Base-by-base conservation (phyloP, 2,797 vertebrate genomes). In the Silurus aristotelis region DNA sequence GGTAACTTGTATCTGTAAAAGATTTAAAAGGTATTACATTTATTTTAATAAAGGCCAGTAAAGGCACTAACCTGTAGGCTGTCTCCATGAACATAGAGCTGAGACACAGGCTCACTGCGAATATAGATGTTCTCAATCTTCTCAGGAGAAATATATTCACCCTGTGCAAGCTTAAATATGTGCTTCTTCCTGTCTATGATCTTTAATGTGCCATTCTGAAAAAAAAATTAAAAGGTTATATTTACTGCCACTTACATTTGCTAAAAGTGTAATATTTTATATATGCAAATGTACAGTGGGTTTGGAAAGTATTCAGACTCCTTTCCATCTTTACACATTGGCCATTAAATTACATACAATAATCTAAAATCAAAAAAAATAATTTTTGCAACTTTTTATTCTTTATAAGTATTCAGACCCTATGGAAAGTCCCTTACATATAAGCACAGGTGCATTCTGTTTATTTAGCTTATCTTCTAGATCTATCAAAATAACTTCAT, bases 41-140 rank as follows among this genome's bases (percentile, higher is more conserved):
- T 52, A n/a, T 72, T 71, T 71, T n/a, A n/a, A 48, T 72, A 13
- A 48, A 52, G 12, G 70, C 12, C 22, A 66, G 2, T 60, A 2
- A 43, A 4, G n/a, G 22, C 31, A 52, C 82, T 91, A 88, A 98
- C 98, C 97, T 99, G 97, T 88, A 99, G 94, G 87, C 98, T 99
- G 90, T 99, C 97, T 82, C 98, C 98, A 0, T 99, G 98, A 82
- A 99, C 94, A 0, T 97, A 99, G 80, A 98, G 92, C 92, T 99
- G 98, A 1, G 97, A 94, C 85, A 99, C 96, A 3, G 98, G 97
- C 82, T 98, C 95, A 46, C 98, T 97, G 86, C 97, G 96, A 87
- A 97, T 97, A 85, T 99, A 99, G 94, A 99, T 98, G 88, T 98
- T 99, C 92, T 99, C 98, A 1, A 99, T 99, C 95, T 99, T 99